phyloP scores from a whole-genome alignment of 1,140 invertebrate genomes.

The Drosophila auraria region DNA sequence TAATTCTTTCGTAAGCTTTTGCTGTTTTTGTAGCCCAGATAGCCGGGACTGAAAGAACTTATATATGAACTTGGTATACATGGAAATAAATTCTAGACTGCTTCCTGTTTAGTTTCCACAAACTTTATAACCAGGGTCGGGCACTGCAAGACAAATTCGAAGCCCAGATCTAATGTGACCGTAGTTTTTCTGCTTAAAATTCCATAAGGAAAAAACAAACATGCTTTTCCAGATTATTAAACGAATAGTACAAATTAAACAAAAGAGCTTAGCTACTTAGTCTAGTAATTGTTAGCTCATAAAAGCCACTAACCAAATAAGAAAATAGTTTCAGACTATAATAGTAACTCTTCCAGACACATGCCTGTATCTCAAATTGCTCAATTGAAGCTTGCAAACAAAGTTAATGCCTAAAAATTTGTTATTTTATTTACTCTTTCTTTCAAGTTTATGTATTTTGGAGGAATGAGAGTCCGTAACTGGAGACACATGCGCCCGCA shows the following conservation, averaged over 20 bases:
- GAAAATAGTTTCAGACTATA: not conserved
- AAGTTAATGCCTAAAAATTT: constrained; percentile 38
- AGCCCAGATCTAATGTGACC: not conserved
- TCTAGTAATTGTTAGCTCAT: not conserved
- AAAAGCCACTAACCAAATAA: not conserved
- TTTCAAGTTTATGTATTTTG: constrained; percentile 22
- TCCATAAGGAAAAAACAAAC: not conserved
- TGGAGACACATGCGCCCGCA: constrained; percentile 49
- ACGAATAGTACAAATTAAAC: no score
- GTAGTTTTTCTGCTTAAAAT: no score
- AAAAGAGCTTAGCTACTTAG: not conserved
- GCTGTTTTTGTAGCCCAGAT: constrained; percentile 4
- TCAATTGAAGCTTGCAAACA: constrained; percentile 8
- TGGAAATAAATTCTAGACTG: not conserved
- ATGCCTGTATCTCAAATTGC: not conserved
- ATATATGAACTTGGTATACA: not conserved
- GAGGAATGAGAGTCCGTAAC: constrained; percentile 32
- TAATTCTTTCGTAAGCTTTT: constrained; percentile 3
- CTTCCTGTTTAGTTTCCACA: not conserved
- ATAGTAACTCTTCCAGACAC: not conserved
- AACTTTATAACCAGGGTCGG: not conserved
- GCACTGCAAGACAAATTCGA: not conserved
- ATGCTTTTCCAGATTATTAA: not conserved
- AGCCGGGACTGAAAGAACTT: not conserved
- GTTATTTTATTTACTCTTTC: constrained; percentile 23